These are phyloP conservation scores for Cosmopolites sordidus DNA, from an alignment of 2,888 invertebrate species.

Conservation along the genomic window DNA sequence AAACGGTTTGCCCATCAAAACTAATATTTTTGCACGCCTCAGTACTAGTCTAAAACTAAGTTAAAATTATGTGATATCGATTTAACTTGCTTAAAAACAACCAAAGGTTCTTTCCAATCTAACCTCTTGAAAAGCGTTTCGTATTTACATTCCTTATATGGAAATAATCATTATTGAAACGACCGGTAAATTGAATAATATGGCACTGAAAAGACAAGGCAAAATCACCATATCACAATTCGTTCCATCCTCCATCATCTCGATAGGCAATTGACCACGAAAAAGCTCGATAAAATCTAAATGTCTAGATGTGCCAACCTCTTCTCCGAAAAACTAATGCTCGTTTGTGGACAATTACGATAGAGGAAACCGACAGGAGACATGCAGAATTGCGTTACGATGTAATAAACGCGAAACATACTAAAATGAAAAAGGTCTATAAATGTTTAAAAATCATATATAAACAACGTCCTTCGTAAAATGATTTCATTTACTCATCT, in stretches of 20 bases:
- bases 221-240: background rate
- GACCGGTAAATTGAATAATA: background rate
- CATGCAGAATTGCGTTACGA: background rate
- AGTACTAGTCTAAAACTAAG: too few relatives aligned
- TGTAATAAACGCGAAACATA: background rate
- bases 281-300: slow-evolving; percentile 13
- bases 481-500: background rate
- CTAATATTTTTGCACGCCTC: too few relatives aligned
- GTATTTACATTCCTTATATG: too few relatives aligned
- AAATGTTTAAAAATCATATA: background rate
- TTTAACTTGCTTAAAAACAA: too few relatives aligned
- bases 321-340: slow-evolving; percentile 10
- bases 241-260: background rate
- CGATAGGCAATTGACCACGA: slow-evolving; percentile 6
- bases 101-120: too few relatives aligned
- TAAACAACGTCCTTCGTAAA: background rate
- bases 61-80: too few relatives aligned
- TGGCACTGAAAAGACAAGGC: background rate
- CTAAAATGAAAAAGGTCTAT: background rate
- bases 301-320: slow-evolving; percentile 5
- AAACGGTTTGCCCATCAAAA: too few relatives aligned
- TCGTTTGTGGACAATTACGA: slow-evolving; percentile 7
- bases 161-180: too few relatives aligned
- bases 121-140: too few relatives aligned
- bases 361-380: background rate